Conservation (phyloP, 2,113 vertebrate species). For the Peromyscus californicus region DNA sequence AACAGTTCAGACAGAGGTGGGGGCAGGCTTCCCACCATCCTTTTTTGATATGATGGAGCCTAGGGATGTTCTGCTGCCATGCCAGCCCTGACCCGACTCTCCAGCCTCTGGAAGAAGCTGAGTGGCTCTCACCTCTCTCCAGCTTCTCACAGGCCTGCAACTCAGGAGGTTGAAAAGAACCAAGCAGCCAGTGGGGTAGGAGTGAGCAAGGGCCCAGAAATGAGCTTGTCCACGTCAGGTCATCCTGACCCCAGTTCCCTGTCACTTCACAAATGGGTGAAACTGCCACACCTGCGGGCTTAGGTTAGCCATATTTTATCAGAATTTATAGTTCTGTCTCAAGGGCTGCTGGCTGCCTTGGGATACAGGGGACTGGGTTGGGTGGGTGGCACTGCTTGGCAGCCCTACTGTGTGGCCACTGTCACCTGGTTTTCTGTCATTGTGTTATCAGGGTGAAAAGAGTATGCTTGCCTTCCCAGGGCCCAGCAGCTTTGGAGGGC, state of each 20-base stretch:
- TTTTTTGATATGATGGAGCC: background rate
- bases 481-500: background rate
- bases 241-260: background rate
- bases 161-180: background rate
- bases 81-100: background rate
- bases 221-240: background rate
- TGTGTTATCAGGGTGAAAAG: conserved; percentile 52
- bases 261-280: no score
- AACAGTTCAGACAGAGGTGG: background rate
- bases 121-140: background rate
- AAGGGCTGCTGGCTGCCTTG: background rate
- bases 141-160: background rate
- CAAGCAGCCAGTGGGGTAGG: background rate
- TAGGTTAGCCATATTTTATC: background rate
- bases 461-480: conserved; percentile 44
- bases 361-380: background rate
- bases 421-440: conserved; percentile 38
- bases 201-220: background rate
- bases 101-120: background rate
- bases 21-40: background rate
- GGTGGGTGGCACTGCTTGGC: background rate
- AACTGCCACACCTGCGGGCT: background rate
- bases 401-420: background rate
- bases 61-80: accelerated
- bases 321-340: background rate